Evolutionary conservation across 2,888 invertebrate genomes (phyloP).

Genomic region (Agriopis leucophaearia): DNA sequence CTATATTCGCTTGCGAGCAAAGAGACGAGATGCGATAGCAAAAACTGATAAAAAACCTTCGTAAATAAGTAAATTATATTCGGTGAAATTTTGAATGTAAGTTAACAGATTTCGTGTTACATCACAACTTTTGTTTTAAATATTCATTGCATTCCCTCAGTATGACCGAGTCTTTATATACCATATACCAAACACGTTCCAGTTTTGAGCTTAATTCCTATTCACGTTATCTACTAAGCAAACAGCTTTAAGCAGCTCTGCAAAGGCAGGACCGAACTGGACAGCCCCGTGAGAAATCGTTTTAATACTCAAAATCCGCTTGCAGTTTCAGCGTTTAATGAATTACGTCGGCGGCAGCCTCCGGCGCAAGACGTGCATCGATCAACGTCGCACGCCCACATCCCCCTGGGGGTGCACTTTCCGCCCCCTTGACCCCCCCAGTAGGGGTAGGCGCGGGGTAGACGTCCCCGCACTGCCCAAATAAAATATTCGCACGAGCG

Average conservation of each 20-base stretch:
- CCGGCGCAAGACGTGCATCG: conserved; percentile 89
- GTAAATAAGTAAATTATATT: not conserved
- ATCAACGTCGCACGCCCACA: conserved; percentile 85
- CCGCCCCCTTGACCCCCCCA: conserved; percentile 42
- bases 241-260: conserved; percentile 67
- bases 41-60: too few relatives aligned
- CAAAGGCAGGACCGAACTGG: conserved; percentile 75
- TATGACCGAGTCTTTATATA: conserved; percentile 48
- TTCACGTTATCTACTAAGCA: conserved; percentile 72
- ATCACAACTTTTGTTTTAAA: conserved; percentile 52
- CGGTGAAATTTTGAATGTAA: conserved; percentile 22
- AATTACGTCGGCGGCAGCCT: conserved; percentile 86
- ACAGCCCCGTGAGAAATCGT: conserved; percentile 84
- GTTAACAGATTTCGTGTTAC: conserved; percentile 51
- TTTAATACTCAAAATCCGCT: conserved; percentile 86
- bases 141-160: conserved; percentile 51
- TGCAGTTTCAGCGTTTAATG: conserved; percentile 86
- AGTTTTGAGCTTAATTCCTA: conserved; percentile 71
- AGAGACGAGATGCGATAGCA: too few relatives aligned
- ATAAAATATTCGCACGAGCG: conserved; percentile 81
- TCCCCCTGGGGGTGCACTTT: conserved; percentile 50
- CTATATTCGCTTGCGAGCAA: too few relatives aligned
- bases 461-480: conserved; percentile 79
- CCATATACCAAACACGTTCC: conserved; percentile 52
- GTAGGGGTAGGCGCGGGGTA: conserved; percentile 71